Base-by-base conservation (phyloP, 2,797 vertebrate species). In the Steatocranus sp. region DNA sequence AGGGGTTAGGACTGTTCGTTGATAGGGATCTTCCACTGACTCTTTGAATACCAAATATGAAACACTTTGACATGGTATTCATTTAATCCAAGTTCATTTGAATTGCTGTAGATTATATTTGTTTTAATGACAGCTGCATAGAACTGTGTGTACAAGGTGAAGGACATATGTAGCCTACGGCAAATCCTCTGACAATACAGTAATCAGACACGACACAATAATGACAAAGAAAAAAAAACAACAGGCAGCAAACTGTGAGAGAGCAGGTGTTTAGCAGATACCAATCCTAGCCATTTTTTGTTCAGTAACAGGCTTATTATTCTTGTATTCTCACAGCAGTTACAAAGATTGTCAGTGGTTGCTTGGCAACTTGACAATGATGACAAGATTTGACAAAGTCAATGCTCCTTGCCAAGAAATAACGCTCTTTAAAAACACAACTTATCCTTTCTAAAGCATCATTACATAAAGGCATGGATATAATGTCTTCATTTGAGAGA, bases 231-330 rank as follows among this genome's bases (percentile, higher is more conserved):
- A 50, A 8, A 20, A 43, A 6, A 18, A 32, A 50, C 30, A 63
- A 75, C 58, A 77, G 86, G 58, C 58, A 79, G 66, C 50, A 75
- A 80, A 61, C 53, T 51, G 58, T 61, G 18, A 53, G 46, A 82
- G 80, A 86, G 78, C 81, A 86, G 83, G 76, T 82, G 84, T 85
- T 88, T 84, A 78, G 51, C 81, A 51, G 80, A 90, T 79, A 76
- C 76, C 77, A 58, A 83, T 56, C 80, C 79, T 70, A 54, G 68
- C 49, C 50, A 7, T 27, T 82, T 87, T 78, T 79, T 88, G 78
- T 79, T 84, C 63, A 83, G 43, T 80, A 63, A 82, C 66, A 68
- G 76, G 48, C 76, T 79, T 61, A 49, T 81, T 74, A 80, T 88
- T 79, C 76, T 25, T 79, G 61, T 66, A 48, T 15, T 79, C 27